Conservation (phyloP, 2,888 invertebrate genomes). For the Macrostomum cliftonense region DNA sequence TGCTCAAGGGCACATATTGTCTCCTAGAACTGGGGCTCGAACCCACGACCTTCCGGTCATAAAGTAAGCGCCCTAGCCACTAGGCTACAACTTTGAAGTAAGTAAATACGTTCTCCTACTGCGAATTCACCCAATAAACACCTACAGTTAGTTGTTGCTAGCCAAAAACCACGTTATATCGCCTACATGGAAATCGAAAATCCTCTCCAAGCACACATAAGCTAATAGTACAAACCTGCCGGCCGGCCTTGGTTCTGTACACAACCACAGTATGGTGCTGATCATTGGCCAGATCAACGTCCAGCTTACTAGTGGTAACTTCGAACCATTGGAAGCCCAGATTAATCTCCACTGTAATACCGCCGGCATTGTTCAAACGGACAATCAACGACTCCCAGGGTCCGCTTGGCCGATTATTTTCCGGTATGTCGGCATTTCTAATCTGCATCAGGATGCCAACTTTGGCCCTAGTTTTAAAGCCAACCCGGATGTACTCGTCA, state of each 20-base stretch:
- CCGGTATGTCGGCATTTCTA: slow-evolving; percentile 9
- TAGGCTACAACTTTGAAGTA: too few species aligned
- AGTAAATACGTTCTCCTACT: too few species aligned
- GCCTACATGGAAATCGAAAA: too few species aligned
- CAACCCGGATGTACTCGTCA: slow-evolving; percentile 48
- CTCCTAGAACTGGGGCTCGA: too few species aligned
- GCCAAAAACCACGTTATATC: too few species aligned
- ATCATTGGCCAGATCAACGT: slow-evolving; percentile 10
- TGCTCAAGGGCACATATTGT: too few species aligned
- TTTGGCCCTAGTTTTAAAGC: slow-evolving; percentile 84
- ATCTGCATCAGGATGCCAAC: slow-evolving; percentile 72
- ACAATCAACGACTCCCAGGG: not conserved
- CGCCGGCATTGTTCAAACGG: slow-evolving; percentile 9
- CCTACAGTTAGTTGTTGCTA: too few species aligned
- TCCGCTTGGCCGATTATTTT: not conserved
- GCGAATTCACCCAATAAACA: too few species aligned
- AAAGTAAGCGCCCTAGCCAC: too few species aligned
- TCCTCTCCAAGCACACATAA: too few species aligned
- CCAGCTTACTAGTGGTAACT: slow-evolving; percentile 8
- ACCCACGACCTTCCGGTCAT: too few species aligned
- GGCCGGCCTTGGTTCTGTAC: slow-evolving; percentile 8
- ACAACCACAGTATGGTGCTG: slow-evolving; percentile 10
- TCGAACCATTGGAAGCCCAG: slow-evolving; percentile 9
- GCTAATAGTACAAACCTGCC: not conserved
- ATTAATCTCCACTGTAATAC: slow-evolving; percentile 11